phyloP scores from a whole-genome alignment of 2,113 vertebrate genomes.

The Cercocebus atys region DNA sequence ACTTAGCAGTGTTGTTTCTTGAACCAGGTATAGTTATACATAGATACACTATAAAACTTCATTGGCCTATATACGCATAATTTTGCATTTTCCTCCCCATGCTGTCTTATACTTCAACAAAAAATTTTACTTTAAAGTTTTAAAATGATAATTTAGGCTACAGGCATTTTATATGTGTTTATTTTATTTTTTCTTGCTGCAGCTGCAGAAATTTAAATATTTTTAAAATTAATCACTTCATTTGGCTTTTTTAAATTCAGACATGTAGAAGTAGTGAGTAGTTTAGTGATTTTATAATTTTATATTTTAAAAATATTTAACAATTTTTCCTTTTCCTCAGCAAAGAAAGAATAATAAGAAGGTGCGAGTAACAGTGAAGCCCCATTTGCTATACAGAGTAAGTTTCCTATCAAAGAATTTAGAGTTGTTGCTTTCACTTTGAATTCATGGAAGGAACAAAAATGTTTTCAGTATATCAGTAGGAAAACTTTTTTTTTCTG shows the following conservation, averaged over 20 bases:
- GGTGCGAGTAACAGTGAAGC: constrained; percentile 97
- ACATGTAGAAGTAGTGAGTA: background rate
- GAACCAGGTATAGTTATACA: background rate
- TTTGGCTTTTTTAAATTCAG: constrained; percentile 31
- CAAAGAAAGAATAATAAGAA: constrained; percentile 95
- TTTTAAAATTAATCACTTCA: constrained; percentile 25
- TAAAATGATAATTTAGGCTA: background rate
- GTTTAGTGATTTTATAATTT: constrained; percentile 29
- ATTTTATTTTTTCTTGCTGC: background rate
- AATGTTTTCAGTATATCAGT: background rate
- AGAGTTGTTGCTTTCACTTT: background rate
- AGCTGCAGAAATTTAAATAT: background rate
- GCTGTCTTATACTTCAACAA: background rate
- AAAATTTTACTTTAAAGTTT: background rate
- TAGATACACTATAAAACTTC: background rate
- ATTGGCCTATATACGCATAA: background rate
- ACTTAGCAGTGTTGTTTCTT: background rate
- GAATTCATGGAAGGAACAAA: background rate
- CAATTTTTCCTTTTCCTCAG: constrained; percentile 80
- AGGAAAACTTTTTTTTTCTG: background rate
- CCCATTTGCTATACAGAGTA: constrained; percentile 96
- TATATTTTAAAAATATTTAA: constrained; percentile 28
- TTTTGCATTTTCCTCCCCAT: background rate
- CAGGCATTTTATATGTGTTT: background rate
- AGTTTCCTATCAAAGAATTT: constrained; percentile 74